A percentile compares a stretch with the other conserved stretches of the same genome.
Conservation (phyloP, 2,888 invertebrate species). For the Luperina nickerlii region DNA sequence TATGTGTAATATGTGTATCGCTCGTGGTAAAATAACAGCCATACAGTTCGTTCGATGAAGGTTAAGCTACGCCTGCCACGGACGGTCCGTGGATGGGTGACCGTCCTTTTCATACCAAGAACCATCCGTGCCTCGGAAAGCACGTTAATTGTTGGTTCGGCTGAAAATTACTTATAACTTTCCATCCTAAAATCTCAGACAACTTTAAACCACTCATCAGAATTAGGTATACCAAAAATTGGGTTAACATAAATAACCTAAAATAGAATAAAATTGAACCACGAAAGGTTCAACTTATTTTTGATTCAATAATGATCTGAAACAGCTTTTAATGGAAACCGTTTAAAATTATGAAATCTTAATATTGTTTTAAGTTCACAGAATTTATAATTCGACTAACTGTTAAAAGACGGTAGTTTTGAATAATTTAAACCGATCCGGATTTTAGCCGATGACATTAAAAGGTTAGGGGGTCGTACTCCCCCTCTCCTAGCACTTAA, state of each 20-base stretch:
- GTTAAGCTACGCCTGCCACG: neutral
- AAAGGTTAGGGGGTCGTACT: conserved; percentile 1
- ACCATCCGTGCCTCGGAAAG: neutral
- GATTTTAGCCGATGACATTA: conserved; percentile 36
- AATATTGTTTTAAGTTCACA: conserved; percentile 27
- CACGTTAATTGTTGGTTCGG: neutral
- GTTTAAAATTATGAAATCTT: conserved; percentile 29
- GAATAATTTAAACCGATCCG: conserved; percentile 24
- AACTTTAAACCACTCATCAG: neutral
- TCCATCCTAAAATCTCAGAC: neutral
- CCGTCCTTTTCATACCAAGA: neutral
- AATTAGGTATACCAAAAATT: neutral
- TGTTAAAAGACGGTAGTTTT: conserved; percentile 29
- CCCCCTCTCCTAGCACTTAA: conserved; percentile 10
- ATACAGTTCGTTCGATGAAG: neutral
- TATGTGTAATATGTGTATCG: neutral
- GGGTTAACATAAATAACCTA: neutral
- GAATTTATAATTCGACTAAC: conserved; percentile 20
- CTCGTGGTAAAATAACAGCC: neutral
- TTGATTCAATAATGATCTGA: conserved; percentile 4
- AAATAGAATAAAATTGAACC: neutral
- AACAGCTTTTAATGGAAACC: neutral
- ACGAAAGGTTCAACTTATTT: neutral
- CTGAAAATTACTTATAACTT: no score
- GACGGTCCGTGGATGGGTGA: neutral